A percentile compares a stretch with the other conserved stretches of the same genome.
phyloP scores from a whole-genome alignment of 2,888 invertebrate genomes.

The Amphipyra tragopoginis region DNA sequence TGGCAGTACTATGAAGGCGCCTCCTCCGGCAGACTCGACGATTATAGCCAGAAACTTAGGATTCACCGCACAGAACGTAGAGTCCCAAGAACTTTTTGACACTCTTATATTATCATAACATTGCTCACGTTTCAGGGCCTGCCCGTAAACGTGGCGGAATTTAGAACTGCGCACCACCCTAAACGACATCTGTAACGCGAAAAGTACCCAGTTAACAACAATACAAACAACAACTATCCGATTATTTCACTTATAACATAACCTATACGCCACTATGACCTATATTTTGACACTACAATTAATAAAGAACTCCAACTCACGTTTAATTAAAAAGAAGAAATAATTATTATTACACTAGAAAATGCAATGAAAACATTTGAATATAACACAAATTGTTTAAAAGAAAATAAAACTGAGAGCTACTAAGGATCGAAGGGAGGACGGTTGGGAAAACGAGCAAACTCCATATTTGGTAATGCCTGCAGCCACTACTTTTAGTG shows the following conservation, averaged over 20 bases:
- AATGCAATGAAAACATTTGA: constrained; percentile 88
- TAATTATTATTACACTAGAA: constrained; percentile 81
- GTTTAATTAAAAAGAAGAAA: constrained; percentile 79
- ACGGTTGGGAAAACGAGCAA: constrained; percentile 91
- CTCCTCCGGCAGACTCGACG: constrained; percentile 98
- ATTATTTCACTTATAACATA: constrained; percentile 85
- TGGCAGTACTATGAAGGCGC: constrained; percentile 98
- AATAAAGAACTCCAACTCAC: constrained; percentile 80
- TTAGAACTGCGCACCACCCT: constrained; percentile 99
- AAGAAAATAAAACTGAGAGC: constrained; percentile 87
- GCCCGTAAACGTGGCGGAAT: constrained; percentile 98
- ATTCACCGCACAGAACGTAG: constrained; percentile 99
- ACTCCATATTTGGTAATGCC: constrained; percentile 93
- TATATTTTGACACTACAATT: constrained; percentile 86
- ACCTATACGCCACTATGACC: constrained; percentile 86
- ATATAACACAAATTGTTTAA: constrained; percentile 75
- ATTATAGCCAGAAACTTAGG: constrained; percentile 99
- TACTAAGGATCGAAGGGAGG: constrained; percentile 89
- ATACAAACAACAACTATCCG: constrained; percentile 76
- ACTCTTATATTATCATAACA: constrained; percentile 99
- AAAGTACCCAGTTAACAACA: constrained; percentile 76
- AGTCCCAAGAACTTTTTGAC: constrained; percentile 99
- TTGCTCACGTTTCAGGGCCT: constrained; percentile 97
- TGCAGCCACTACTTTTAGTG: constrained; percentile 83
- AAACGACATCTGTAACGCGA: constrained; percentile 95